phyloP scores from a whole-genome alignment of 2,888 invertebrate genomes.

The Oasisia sp. region DNA sequence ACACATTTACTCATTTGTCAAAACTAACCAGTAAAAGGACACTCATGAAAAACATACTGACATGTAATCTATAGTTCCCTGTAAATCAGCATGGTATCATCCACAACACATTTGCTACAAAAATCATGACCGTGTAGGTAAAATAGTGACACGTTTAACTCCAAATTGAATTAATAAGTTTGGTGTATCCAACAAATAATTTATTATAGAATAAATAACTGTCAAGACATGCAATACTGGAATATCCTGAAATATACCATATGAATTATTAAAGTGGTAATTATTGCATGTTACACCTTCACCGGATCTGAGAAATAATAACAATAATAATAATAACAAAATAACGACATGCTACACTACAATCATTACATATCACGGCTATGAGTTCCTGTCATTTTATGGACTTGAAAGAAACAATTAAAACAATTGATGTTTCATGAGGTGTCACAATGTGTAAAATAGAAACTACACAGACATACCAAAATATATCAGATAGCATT shows the following conservation, averaged over 20 bases:
- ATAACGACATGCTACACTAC: background rate
- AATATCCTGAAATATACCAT: background rate
- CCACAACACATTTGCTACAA: background rate
- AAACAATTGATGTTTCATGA: background rate
- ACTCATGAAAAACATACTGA: background rate
- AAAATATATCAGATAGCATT: background rate
- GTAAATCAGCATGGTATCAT: background rate
- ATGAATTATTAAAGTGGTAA: too few species aligned
- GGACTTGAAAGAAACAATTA: background rate
- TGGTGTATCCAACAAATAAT: background rate
- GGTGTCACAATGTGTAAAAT: background rate
- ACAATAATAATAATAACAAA: background rate
- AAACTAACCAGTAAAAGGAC: background rate
- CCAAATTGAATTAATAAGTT: background rate
- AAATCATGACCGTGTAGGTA: background rate
- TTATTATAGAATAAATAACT: background rate
- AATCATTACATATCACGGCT: background rate
- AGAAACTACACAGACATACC: background rate
- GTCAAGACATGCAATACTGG: background rate
- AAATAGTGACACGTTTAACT: background rate
- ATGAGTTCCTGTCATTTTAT: background rate
- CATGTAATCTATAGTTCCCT: background rate
- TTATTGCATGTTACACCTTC: background rate
- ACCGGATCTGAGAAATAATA: background rate
- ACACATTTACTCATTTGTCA: background rate